Evolutionary conservation across 2,888 invertebrate genomes (phyloP).

Genomic region (Machimus rusticus): DNA sequence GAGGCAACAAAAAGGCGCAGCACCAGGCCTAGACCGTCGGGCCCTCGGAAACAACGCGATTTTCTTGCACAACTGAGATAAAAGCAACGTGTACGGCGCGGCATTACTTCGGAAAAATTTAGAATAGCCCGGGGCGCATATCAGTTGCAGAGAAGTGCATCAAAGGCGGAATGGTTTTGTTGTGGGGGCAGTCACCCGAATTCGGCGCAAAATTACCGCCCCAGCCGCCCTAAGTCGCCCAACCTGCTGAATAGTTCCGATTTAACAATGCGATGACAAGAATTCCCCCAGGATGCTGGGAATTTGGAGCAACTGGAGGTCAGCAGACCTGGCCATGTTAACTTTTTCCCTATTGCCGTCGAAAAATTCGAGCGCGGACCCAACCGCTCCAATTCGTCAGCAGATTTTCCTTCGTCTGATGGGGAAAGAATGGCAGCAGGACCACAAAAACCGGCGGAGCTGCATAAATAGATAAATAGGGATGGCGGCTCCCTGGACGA

Average conservation of each 20-base stretch:
- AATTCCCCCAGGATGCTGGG: neutral
- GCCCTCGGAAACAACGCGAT: constrained; percentile 21
- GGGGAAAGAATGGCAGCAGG: neutral
- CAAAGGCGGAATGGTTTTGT: neutral
- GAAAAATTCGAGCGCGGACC: neutral
- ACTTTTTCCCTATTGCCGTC: neutral
- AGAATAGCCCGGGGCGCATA: neutral
- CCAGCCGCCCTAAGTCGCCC: neutral
- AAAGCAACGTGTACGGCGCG: neutral
- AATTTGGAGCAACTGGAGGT: neutral
- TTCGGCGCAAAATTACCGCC: neutral
- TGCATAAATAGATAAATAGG: neutral
- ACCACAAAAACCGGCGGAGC: neutral
- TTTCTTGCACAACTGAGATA: constrained; percentile 11
- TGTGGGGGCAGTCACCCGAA: neutral
- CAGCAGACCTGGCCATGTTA: neutral
- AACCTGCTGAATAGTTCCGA: neutral
- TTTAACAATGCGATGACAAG: neutral
- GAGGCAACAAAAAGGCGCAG: neutral
- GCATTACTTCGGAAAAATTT: neutral
- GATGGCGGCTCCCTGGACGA: neutral
- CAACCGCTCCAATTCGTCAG: neutral
- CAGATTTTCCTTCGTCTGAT: neutral
- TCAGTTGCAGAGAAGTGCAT: neutral
- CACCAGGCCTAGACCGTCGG: neutral